Percentiles rank a stretch among this genome's conserved stretches.
phyloP scores from a whole-genome alignment of 2,797 vertebrate genomes.

The Miichthys miiuy region DNA sequence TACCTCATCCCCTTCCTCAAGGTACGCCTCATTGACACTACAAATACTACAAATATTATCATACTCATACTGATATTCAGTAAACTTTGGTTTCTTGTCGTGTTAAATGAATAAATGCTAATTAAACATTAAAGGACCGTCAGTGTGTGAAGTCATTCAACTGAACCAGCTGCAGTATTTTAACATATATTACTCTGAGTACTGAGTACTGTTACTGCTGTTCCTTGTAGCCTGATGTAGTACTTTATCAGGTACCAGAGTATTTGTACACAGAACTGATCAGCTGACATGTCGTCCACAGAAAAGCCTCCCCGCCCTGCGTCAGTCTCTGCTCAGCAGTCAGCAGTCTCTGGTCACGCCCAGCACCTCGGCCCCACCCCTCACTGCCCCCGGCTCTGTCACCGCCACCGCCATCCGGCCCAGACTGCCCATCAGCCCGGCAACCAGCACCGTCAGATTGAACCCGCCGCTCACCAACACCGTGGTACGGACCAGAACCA shows the following conservation, averaged over 20 bases:
- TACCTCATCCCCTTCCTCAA: constrained; percentile 94
- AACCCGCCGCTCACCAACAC: constrained; percentile 57
- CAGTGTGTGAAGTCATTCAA: no score
- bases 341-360: constrained; percentile 87
- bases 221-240: no score
- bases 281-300: constrained; percentile 55
- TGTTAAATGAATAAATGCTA: no score
- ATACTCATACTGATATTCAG: neutral
- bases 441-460: constrained; percentile 49
- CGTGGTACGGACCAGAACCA: constrained; percentile 50
- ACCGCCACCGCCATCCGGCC: constrained; percentile 82
- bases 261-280: no score
- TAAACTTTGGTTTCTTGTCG: no score
- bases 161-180: no score
- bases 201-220: no score
- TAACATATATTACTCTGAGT: no score
- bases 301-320: constrained; percentile 92
- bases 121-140: no score
- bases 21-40: constrained; percentile 67
- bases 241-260: no score
- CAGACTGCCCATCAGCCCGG: constrained; percentile 62
- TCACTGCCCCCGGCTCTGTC: constrained; percentile 77
- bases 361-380: constrained; percentile 73
- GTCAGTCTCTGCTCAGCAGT: constrained; percentile 88
- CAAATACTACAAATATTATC: neutral